Base-by-base conservation (phyloP, 2,113 vertebrate genomes). In the Malurus melanocephalus region DNA sequence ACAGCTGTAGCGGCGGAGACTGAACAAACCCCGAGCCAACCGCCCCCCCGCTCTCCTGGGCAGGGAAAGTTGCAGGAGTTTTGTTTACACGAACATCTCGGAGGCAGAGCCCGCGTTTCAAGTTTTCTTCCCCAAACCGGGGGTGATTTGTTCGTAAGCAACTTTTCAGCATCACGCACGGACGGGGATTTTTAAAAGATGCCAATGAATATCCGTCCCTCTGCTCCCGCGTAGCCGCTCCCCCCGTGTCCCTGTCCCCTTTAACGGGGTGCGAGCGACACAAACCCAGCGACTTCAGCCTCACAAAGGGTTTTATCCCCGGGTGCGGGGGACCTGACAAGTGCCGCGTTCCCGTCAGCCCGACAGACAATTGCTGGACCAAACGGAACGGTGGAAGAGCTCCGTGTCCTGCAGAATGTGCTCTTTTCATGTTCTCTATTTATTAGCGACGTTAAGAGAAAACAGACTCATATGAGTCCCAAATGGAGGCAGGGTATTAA, bases 371-470 rank as follows among this genome's bases (percentile, higher is more conserved):
- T 56, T 12, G 65, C 88, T 52, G 40, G 14, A 59, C 40, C 90
- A 67, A 95, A 95, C 77, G 88, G 69, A 81, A 46, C 17, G n/a
- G n/a, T 66, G 90, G 67, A 85, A 87, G 87, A 90, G 74, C 88
- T 93, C 13, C 0, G 83, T 90, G 92, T 49, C 65, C 74, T 61
- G 87, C 7, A 45, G 82, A 92, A 85, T 91, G 38, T 71, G 71
- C 73, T 95, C 71, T 86, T 87, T 87, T 87, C 86, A 95, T 90
- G 95, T 94, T 95, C 94, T 66, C 91, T 88, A 94, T 96, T 96
- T 96, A 96, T 96, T 94, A 96, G 95, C 90, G 75, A 90, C 16
- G 49, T 86, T 95, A 95, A 95, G 93, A 93, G 95, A 96, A 96
- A 96, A 96, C 94, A 96, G 95, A 95, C 80, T 88, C 88, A 13